Evolutionary conservation across 2,888 invertebrate species (phyloP).

Genomic region (Drosophila ezoana): DNA sequence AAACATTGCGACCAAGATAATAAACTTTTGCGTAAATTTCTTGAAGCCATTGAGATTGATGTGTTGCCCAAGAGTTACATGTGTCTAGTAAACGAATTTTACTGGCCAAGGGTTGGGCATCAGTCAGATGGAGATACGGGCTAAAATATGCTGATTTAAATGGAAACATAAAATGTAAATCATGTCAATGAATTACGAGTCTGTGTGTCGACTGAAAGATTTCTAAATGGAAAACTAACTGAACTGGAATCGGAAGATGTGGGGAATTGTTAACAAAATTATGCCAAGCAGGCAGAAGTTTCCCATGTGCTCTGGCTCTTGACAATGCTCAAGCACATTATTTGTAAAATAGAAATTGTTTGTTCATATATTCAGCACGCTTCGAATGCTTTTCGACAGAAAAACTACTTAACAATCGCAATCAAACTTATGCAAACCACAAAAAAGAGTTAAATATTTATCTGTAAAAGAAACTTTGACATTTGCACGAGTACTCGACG

Average conservation of each 20-base stretch:
- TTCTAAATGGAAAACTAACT: conserved; percentile 12
- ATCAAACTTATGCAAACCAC: conserved; percentile 41
- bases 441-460: conserved; percentile 37
- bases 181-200: conserved; percentile 26
- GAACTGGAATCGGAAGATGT: background rate
- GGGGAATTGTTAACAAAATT: conserved; percentile 1
- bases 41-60: conserved; percentile 62
- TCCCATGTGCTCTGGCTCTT: conserved; percentile 2
- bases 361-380: conserved; percentile 12
- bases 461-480: conserved; percentile 47
- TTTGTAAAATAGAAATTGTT: conserved; percentile 5
- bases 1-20: conserved; percentile 52
- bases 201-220: background rate
- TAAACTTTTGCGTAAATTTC: conserved; percentile 44
- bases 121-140: conserved; percentile 30
- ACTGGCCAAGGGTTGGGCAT: conserved; percentile 35
- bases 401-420: conserved; percentile 34
- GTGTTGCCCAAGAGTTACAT: conserved; percentile 59
- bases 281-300: background rate
- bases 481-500: conserved; percentile 34
- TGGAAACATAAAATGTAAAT: conserved; percentile 33
- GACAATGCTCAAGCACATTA: conserved; percentile 11
- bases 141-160: conserved; percentile 13
- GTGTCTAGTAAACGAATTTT: conserved; percentile 51
- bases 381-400: background rate